phyloP scores from a whole-genome alignment of 2,888 invertebrate genomes.

The Trissonchulus latispiculum region DNA sequence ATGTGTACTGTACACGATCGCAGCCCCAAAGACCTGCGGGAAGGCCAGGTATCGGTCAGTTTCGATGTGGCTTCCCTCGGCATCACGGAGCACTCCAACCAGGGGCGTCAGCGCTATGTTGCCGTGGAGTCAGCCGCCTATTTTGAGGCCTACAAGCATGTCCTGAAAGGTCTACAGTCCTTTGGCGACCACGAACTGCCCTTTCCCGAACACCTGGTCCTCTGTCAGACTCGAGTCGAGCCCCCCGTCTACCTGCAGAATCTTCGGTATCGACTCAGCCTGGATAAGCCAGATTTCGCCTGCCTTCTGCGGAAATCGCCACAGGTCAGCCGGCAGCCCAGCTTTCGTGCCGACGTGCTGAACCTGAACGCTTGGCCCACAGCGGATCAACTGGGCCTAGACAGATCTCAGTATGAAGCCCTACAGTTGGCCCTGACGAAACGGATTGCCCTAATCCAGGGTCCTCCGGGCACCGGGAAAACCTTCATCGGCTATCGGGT shows the following conservation, averaged over 20 bases:
- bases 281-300: neutral
- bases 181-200: slow-evolving; percentile 47
- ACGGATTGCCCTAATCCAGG: slow-evolving; percentile 68
- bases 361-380: slow-evolving; percentile 49
- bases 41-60: slow-evolving; percentile 45
- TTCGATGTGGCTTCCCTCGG: neutral
- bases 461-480: slow-evolving; percentile 79
- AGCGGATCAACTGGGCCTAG: slow-evolving; percentile 51
- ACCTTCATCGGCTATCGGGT: slow-evolving; percentile 68
- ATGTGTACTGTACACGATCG: slow-evolving; percentile 61
- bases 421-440: slow-evolving; percentile 58
- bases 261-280: neutral
- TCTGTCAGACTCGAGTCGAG: slow-evolving; percentile 23
- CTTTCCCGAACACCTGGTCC: slow-evolving; percentile 39
- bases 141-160: slow-evolving; percentile 69
- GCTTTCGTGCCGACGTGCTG: neutral
- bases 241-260: neutral
- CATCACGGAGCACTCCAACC: neutral
- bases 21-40: slow-evolving; percentile 49
- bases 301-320: neutral
- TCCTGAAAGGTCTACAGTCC: slow-evolving; percentile 59
- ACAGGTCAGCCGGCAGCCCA: neutral
- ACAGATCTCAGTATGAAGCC: slow-evolving; percentile 59
- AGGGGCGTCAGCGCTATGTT: neutral
- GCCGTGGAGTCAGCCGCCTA: slow-evolving; percentile 69